These are phyloP conservation scores for Xanthia togata DNA, from an alignment of 2,888 invertebrate species.

Conservation along the genomic window DNA sequence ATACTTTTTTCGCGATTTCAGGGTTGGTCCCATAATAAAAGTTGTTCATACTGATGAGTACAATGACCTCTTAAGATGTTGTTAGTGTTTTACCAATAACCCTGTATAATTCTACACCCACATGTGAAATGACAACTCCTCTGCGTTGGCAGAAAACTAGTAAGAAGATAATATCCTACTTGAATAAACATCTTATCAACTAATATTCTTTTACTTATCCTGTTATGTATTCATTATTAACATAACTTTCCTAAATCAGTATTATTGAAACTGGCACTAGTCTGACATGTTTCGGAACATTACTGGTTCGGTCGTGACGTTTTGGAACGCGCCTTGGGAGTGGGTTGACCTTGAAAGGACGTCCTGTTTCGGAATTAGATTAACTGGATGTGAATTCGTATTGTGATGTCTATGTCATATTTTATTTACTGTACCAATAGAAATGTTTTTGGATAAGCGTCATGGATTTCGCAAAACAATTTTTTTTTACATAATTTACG, in stretches of 20 bases:
- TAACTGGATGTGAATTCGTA: conserved; percentile 51
- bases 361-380: conserved; percentile 47
- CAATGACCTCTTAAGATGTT: too few species aligned
- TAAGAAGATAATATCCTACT: background rate
- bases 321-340: conserved; percentile 58
- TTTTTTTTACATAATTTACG: background rate
- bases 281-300: conserved; percentile 24
- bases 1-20: too few species aligned
- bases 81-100: too few species aligned
- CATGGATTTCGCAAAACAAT: background rate
- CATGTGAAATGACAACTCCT: too few species aligned
- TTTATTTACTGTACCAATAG: background rate
- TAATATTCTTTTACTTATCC: background rate
- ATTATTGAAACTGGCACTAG: conserved; percentile 8
- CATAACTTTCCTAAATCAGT: background rate
- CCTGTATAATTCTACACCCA: too few species aligned
- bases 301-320: conserved; percentile 41
- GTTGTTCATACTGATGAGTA: too few species aligned
- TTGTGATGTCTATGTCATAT: background rate
- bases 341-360: conserved; percentile 70
- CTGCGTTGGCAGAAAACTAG: too few species aligned
- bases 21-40: too few species aligned
- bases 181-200: conserved; percentile 1
- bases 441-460: background rate
- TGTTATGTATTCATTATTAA: conserved; percentile 6